Conservation (phyloP, 2,797 vertebrate species). For the Sebastes itinus region DNA sequence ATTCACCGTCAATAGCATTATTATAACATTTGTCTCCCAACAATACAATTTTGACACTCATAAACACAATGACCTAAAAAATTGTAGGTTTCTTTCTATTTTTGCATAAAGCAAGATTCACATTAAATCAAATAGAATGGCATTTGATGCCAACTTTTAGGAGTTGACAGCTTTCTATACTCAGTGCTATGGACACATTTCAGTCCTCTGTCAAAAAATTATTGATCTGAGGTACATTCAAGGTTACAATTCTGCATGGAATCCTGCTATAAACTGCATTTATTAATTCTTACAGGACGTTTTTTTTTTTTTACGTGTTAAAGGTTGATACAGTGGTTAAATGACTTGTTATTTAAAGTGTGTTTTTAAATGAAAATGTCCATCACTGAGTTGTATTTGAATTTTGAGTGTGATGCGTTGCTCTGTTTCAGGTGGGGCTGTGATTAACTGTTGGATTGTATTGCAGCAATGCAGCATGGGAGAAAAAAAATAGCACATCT, state of each 20-base stretch:
- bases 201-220: neutral
- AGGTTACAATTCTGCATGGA: neutral
- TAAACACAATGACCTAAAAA: neutral
- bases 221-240: neutral
- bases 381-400: neutral
- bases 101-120: neutral
- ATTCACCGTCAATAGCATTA: neutral
- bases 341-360: neutral
- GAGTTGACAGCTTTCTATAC: neutral
- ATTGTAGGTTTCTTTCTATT: neutral
- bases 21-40: neutral
- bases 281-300: neutral
- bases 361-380: too few relatives aligned
- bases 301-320: neutral
- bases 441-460: neutral
- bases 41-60: neutral
- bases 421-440: neutral
- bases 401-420: neutral
- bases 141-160: neutral
- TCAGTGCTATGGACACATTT: neutral
- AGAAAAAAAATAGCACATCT: neutral
- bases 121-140: neutral
- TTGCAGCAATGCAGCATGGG: neutral
- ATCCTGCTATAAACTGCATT: neutral
- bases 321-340: neutral